Percentiles rank a stretch among this genome's conserved stretches.
Conservation (phyloP, 2,888 invertebrate genomes). For the Geophilus truncorum region DNA sequence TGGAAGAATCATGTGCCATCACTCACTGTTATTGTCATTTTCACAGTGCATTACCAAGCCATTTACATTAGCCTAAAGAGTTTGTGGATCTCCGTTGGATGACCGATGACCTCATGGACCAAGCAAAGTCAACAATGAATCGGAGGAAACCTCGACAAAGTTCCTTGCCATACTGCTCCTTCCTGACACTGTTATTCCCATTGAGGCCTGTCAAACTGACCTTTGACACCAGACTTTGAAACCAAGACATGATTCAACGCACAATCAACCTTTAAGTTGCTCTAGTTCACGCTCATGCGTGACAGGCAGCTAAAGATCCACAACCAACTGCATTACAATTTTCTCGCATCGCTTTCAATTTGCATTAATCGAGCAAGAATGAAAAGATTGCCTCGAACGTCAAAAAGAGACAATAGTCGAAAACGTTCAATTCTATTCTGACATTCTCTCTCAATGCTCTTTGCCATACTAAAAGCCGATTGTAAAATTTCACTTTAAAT, state of each 20-base stretch:
- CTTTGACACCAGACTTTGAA: not conserved
- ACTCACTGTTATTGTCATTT: not conserved
- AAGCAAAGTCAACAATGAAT: not conserved
- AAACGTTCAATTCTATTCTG: too few species aligned
- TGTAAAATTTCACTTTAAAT: too few species aligned
- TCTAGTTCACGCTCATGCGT: not conserved
- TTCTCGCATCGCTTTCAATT: not conserved
- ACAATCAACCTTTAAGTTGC: slow-evolving; percentile 7
- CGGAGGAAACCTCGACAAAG: not conserved
- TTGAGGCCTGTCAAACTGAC: not conserved
- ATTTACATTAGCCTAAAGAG: not conserved
- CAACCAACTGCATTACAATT: not conserved
- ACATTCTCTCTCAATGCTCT: too few species aligned
- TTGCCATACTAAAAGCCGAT: too few species aligned
- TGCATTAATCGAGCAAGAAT: too few species aligned
- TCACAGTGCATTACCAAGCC: not conserved
- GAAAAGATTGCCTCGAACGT: too few species aligned
- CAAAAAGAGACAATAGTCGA: too few species aligned
- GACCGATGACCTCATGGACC: not conserved
- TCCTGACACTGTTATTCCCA: slow-evolving; percentile 13
- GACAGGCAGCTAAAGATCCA: not conserved
- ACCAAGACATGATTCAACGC: slow-evolving; percentile 18
- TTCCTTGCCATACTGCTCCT: not conserved
- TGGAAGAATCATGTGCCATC: too few species aligned
- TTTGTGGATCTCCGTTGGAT: not conserved